These are phyloP conservation scores for Oreonectes daqikongensis DNA, from an alignment of 2,797 vertebrate species.

Conservation along the genomic window DNA sequence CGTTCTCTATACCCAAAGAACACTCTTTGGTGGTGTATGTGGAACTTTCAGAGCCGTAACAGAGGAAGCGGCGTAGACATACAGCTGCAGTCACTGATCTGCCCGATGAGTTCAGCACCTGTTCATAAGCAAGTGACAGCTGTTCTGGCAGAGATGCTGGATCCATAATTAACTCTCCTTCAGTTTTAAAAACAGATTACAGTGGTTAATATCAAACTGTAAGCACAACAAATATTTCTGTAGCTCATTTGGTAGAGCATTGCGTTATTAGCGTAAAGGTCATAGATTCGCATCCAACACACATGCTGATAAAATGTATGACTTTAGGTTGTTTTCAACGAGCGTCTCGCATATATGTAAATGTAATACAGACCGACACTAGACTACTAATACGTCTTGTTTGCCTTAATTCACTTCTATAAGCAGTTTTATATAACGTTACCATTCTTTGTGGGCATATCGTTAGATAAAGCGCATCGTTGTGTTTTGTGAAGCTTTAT, in stretches of 20 bases:
- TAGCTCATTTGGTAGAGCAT: too few relatives aligned
- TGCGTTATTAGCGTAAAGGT: too few relatives aligned
- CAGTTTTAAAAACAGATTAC: slow-evolving; percentile 16
- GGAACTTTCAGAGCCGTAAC: slow-evolving; percentile 85
- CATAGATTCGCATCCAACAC: too few relatives aligned
- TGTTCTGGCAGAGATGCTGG: slow-evolving; percentile 19
- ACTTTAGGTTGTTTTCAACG: too few relatives aligned
- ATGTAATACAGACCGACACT: too few relatives aligned
- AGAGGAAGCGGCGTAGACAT: slow-evolving; percentile 85
- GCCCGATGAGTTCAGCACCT: slow-evolving; percentile 67
- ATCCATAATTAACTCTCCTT: slow-evolving; percentile 40
- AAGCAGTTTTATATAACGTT: neutral
- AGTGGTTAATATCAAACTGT: neutral
- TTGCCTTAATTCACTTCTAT: neutral
- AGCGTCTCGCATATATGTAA: too few relatives aligned
- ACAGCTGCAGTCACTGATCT: slow-evolving; percentile 78
- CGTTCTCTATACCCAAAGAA: slow-evolving; percentile 73
- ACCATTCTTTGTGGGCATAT: neutral
- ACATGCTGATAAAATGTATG: too few relatives aligned
- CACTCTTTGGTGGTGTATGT: slow-evolving; percentile 82
- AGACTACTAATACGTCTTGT: too few relatives aligned
- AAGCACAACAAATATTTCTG: neutral
- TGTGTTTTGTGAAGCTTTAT: slow-evolving; percentile 21
- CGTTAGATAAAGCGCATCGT: neutral
- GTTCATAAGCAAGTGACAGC: slow-evolving; percentile 54